Base-by-base conservation (phyloP, 1,140 invertebrate genomes). In the Protaetia brevitarsis region DNA sequence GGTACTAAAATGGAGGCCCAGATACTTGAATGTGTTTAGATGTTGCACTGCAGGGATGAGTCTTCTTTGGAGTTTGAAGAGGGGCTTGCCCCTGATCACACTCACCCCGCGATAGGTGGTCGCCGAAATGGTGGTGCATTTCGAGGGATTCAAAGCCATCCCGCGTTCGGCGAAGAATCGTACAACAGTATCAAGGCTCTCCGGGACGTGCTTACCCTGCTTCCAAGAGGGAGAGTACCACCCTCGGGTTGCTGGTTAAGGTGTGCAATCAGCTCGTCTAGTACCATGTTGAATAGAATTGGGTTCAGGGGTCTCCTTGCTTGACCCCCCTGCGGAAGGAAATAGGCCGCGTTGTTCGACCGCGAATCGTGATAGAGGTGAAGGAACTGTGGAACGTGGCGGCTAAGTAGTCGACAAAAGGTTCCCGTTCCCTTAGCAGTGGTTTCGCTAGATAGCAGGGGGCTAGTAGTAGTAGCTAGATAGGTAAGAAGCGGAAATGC, bases 271-370 rank as follows among this genome's bases (percentile, higher is more conserved):
- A 80, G 59, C 2, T 76, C 68, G 51, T 84, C 80, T 37, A 84
- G 72, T 0, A 79, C 78, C 28, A 80, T 45, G 66, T 83, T 84
- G 64, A 84, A 85, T 2, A 84, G 69, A 2, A 82, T 16, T 0
- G 82, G 80, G 0, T 75, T 78, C 2, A 84, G 71, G 0, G 79
- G 61, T 84, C 82, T 0, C 84, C 82, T 65, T 84, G 83, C 37
- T 80, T 78, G 1, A 83, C 82, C 0, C 82, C 82, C 21, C 73
- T 68, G n/a, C n/a, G n/a, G n/a, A n/a, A n/a, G n/a, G n/a, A n/a
- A n/a, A n/a, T n/a, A n/a, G n/a, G n/a, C n/a, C n/a, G n/a, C n/a
- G n/a, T n/a, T n/a, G n/a, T n/a, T n/a, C n/a, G n/a, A n/a, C n/a
- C n/a, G n/a, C n/a, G n/a, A n/a, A n/a, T n/a, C n/a, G n/a, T n/a